Evolutionary conservation across 2,888 invertebrate genomes (phyloP), one percentile per base, ranked within the genome.

Genomic region (Pyralis farinalis): DNA sequence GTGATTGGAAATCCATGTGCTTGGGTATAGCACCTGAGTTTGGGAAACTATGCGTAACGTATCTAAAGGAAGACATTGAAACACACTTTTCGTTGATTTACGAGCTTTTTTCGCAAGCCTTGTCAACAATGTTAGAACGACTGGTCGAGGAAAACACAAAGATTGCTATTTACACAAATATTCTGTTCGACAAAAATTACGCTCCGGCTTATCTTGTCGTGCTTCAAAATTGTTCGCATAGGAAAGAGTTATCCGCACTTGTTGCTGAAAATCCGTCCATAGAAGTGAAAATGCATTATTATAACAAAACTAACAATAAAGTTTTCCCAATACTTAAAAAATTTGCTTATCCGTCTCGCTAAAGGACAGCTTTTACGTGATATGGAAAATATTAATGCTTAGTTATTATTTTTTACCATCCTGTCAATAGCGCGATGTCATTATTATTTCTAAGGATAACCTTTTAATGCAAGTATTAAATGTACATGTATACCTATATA

Each of bases 221-320:
- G 1, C 51, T 78, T 40, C 52, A 60, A 42, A 33, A 12, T 46
- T 66, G 35, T 44, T 55, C 3, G 25, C 25, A 49, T 21, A 11
- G 34, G 12, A 54, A 31, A 30, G 41, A 46, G 12, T 42, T 71
- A 28, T 45, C 48, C 9, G 39, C 54, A 10, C 47, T 44, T 20
- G 47, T 71, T 10, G 31, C 46, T 33, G 43, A 47, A 6, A 62
- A 77, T 44, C 58, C 74, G 1, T 73, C 72, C 10, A 52, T 63
- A 9, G 81, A 79, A 58, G 58, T 75, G 4, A 63, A 58, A 53
- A 67, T 72, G 63, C 69, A 75, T 52, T 72, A 55, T 41, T 55
- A 55, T 37, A 30, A 20, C 43, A 28, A 32, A 31, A n/a, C n/a
- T n/a, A n/a, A n/a, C n/a, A n/a, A n/a, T n/a, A n/a, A n/a, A n/a